Evolutionary conservation across 2,113 vertebrate species (phyloP), one percentile per base, ranked within the genome.

Genomic region (Rhabdomys dilectus): DNA sequence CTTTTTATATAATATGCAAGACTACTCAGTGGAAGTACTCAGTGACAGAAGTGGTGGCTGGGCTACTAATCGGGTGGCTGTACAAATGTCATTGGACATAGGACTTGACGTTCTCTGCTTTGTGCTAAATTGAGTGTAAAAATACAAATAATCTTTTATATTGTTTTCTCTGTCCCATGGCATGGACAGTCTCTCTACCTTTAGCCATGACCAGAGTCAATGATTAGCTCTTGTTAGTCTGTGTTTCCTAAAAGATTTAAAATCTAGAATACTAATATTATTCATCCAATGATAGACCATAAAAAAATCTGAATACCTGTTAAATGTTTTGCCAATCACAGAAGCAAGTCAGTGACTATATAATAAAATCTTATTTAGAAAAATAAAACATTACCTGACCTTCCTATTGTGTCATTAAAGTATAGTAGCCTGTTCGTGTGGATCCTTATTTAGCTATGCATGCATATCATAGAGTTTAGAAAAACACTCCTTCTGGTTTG

Each of bases 161-260:
- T 3, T 36, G 6, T 12, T 45, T 7, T n/a, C 4, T 56, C 2
- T 26, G 77, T n/a, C 2, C 16, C 10, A 7, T 19, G 31, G 1
- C 6, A 75, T 42, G 45, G n/a, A 34, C 36, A 48, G 64, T 66
- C 60, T 86, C 12, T 42, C 3, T 24, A 76, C 58, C 21, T 12
- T 75, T 31, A 66, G 15, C 0, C 15, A 34, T 48, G 0, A 22
- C 24, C 7, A 82, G 1, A 42, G 77, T 16, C 21, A 4, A 72
- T 53, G 42, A 29, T 10, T 78, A 34, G 0, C 66, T 34, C 11
- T 58, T 73, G 3, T 56, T 85, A 19, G 24, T 7, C 3, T 85
- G 1, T 56, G 42, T 82, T 64, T 91, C 19, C 45, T 73, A 1
- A 60, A 95, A 73, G 17, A 26, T 7, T 1, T 64, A 56, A 64